Conservation (phyloP, 2,888 invertebrate species). For the Ecliptopera silaceata region DNA sequence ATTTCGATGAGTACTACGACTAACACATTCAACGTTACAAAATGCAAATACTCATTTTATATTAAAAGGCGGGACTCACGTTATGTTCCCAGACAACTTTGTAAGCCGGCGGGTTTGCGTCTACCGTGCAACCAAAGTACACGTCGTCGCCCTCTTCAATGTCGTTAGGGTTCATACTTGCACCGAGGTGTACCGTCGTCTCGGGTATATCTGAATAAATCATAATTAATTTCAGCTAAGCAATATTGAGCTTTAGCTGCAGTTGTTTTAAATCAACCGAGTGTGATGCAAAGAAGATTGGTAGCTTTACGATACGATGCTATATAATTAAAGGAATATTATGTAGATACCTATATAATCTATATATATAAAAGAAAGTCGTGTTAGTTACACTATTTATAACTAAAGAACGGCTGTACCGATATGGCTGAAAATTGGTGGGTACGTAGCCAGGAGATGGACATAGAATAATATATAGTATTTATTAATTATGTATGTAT, state of each 20-base stretch:
- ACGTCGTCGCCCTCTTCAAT: constrained; percentile 81
- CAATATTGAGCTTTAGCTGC: constrained; percentile 17
- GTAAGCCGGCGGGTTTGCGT: constrained; percentile 78
- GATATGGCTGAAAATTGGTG: too few species aligned
- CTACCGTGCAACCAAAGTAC: constrained; percentile 76
- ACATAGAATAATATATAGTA: too few species aligned
- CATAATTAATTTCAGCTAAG: constrained; percentile 26
- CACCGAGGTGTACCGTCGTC: constrained; percentile 69
- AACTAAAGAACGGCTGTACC: too few species aligned
- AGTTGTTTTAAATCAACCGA: constrained; percentile 13
- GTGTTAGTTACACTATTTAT: too few species aligned
- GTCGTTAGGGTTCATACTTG: constrained; percentile 79
- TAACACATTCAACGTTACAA: constrained; percentile 20
- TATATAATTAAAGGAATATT: too few species aligned
- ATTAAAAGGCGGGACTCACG: constrained; percentile 57
- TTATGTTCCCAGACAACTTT: constrained; percentile 81
- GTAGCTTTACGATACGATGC: too few species aligned
- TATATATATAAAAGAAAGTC: too few species aligned
- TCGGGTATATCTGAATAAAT: constrained; percentile 67
- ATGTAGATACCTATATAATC: too few species aligned
- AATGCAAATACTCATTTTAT: constrained; percentile 25
- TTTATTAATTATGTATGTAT: too few species aligned
- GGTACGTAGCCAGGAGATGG: too few species aligned
- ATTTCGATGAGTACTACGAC: constrained; percentile 13
- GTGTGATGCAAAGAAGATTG: too few species aligned